A percentile compares a stretch with the other conserved stretches of the same genome.
Conservation (phyloP, 2,888 invertebrate genomes). For the Liopterus haemorrhoidalis region DNA sequence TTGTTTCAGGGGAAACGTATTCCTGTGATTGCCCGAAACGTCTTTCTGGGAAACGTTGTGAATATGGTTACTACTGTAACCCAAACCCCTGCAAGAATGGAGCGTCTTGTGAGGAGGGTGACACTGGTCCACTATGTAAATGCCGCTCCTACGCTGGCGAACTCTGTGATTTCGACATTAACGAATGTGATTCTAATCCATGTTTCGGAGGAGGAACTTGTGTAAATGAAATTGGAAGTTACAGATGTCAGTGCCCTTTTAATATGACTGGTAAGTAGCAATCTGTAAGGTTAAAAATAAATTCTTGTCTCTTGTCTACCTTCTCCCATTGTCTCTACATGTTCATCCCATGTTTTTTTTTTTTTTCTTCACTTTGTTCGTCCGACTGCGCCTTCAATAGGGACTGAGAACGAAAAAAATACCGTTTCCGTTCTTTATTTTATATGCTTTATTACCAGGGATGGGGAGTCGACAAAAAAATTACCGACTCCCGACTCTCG, state of each 20-base stretch:
- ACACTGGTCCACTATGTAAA: conserved; percentile 71
- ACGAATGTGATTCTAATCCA: conserved; percentile 82
- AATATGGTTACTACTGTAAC: conserved; percentile 69
- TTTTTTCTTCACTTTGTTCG: too few relatives aligned
- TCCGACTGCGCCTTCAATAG: too few relatives aligned
- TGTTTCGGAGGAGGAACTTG: conserved; percentile 88
- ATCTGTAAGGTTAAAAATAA: too few relatives aligned
- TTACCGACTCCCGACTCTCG: too few relatives aligned
- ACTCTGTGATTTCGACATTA: conserved; percentile 73
- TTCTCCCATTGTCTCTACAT: too few relatives aligned
- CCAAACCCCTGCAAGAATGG: conserved; percentile 79
- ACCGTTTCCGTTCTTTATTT: too few relatives aligned
- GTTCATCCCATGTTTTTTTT: too few relatives aligned
- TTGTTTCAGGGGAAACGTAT: conserved; percentile 60
- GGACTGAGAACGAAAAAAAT: too few relatives aligned
- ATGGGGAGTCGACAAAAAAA: too few relatives aligned
- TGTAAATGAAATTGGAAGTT: conserved; percentile 73
- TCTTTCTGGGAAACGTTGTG: conserved; percentile 71
- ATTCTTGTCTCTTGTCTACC: too few relatives aligned
- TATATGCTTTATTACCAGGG: too few relatives aligned
- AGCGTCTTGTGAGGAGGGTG: conserved; percentile 84
- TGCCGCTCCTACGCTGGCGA: conserved; percentile 78
- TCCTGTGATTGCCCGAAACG: conserved; percentile 69
- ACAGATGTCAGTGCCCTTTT: conserved; percentile 69
- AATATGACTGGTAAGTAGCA: conserved; percentile 57